Conservation (phyloP, 2,113 vertebrate species). For the Apteryx owenii region DNA sequence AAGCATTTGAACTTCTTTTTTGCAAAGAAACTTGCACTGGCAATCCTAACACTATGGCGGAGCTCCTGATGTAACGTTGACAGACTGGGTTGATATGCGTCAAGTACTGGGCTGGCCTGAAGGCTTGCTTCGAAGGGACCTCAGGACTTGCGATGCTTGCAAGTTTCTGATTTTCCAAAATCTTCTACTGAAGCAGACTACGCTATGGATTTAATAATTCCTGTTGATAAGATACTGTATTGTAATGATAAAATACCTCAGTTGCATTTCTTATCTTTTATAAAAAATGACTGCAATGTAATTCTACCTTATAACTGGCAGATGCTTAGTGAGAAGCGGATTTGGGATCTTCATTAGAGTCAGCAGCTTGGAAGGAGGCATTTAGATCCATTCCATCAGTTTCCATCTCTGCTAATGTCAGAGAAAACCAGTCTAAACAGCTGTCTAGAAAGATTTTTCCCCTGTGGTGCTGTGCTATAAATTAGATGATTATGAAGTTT, state of each 20-base stretch:
- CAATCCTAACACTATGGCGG: background rate
- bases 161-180: slow-evolving; percentile 29
- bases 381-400: slow-evolving; percentile 60
- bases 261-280: slow-evolving; percentile 49
- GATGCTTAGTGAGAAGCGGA: slow-evolving; percentile 11
- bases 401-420: slow-evolving; percentile 46
- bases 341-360: slow-evolving; percentile 67
- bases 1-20: background rate
- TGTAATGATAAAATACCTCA: slow-evolving; percentile 8
- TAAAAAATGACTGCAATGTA: slow-evolving; percentile 25
- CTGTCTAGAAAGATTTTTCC: slow-evolving; percentile 11
- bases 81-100: background rate
- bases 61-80: background rate
- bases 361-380: slow-evolving; percentile 53
- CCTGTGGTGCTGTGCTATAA: slow-evolving; percentile 20
- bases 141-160: background rate
- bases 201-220: background rate
- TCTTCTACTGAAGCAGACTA: background rate
- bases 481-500: slow-evolving; percentile 57
- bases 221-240: background rate
- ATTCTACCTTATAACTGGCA: slow-evolving; percentile 5
- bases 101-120: rapidly evolving
- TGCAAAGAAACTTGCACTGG: background rate
- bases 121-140: rapidly evolving
- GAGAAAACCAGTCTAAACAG: slow-evolving; percentile 38